phyloP scores from a whole-genome alignment of 2,888 invertebrate genomes.

The Stenurella melanura region DNA sequence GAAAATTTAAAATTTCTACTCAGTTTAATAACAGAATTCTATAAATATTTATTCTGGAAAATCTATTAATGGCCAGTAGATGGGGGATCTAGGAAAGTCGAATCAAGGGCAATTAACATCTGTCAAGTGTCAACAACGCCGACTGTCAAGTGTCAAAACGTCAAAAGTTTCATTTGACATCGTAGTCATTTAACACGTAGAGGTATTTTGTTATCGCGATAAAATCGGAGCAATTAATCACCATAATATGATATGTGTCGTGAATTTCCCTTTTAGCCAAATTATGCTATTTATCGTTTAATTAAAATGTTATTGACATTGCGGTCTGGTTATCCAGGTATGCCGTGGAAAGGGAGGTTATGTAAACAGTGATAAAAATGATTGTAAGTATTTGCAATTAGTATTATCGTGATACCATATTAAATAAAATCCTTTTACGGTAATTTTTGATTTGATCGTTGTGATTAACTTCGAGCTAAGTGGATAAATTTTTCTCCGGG shows the following conservation, averaged over 20 bases:
- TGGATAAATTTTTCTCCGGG: neutral
- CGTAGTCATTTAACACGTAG: neutral
- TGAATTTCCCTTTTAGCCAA: neutral
- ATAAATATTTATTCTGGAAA: neutral
- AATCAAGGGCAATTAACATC: constrained; percentile 2
- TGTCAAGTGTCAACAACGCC: neutral
- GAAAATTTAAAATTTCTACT: too few species aligned
- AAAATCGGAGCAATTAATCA: neutral
- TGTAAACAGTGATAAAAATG: constrained; percentile 28
- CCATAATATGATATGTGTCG: neutral
- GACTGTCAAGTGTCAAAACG: neutral
- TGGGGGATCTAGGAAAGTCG: neutral
- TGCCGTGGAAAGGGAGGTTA: constrained; percentile 33
- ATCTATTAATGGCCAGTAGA: neutral
- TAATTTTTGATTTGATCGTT: neutral
- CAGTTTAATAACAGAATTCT: neutral
- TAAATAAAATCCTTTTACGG: neutral
- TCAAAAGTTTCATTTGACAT: neutral
- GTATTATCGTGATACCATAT: constrained; percentile 1
- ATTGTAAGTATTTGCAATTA: constrained; percentile 1
- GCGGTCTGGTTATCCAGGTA: constrained; percentile 7
- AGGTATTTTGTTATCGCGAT: neutral
- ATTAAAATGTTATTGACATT: neutral
- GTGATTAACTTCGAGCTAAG: neutral
- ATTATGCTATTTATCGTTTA: neutral